These are phyloP conservation scores for Agelaius phoeniceus DNA, from an alignment of 2,113 vertebrate species.

Conservation along the genomic window DNA sequence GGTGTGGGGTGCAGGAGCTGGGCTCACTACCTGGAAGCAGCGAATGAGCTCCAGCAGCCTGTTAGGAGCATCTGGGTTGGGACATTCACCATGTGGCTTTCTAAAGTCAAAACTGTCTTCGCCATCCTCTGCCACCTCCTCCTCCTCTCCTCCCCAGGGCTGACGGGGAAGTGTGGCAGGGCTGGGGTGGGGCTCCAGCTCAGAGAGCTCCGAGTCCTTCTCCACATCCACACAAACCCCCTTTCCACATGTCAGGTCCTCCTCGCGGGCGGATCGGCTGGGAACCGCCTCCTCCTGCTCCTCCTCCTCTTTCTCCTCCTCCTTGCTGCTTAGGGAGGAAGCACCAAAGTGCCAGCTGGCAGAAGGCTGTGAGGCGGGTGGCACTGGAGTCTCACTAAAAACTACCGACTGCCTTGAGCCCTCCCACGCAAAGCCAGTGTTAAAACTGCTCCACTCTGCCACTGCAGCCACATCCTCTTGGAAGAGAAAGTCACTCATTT, in stretches of 20 bases:
- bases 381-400: slow-evolving; percentile 67
- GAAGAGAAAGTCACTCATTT: slow-evolving; percentile 67
- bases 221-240: slow-evolving; percentile 54
- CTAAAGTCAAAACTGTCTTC: slow-evolving; percentile 65
- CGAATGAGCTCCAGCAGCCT: slow-evolving; percentile 74
- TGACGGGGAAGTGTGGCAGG: slow-evolving; percentile 42
- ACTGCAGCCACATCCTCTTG: slow-evolving; percentile 74
- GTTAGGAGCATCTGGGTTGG: slow-evolving; percentile 7
- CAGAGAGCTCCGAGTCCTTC: slow-evolving; percentile 35
- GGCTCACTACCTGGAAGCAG: slow-evolving; percentile 81
- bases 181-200: neutral
- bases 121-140: slow-evolving; percentile 59
- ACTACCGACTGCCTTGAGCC: slow-evolving; percentile 64
- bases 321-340: slow-evolving; percentile 67
- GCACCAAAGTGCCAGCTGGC: slow-evolving; percentile 40
- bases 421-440: slow-evolving; percentile 63
- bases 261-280: slow-evolving; percentile 38
- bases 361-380: slow-evolving; percentile 36
- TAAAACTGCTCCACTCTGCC: slow-evolving; percentile 63
- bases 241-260: slow-evolving; percentile 52
- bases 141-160: slow-evolving; percentile 21
- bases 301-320: slow-evolving; percentile 60
- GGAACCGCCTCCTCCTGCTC: slow-evolving; percentile 39
- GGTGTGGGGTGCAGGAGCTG: neutral
- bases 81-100: slow-evolving; percentile 56